A percentile compares a stretch with the other conserved stretches of the same genome.
phyloP scores from a whole-genome alignment of 2,113 vertebrate species.

The Chaetura pelagica region DNA sequence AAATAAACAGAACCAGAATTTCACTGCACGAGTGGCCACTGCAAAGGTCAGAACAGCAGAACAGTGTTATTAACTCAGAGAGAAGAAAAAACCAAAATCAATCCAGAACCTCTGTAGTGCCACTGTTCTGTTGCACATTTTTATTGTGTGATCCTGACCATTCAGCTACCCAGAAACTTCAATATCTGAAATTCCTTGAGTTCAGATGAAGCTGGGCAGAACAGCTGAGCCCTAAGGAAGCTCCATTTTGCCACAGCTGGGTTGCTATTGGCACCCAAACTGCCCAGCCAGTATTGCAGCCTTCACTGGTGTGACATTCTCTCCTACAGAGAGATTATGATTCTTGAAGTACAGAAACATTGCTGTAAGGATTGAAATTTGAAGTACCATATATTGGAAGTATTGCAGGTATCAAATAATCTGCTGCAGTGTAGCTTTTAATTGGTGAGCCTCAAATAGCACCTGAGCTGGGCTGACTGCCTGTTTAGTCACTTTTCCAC shows the following conservation, averaged over 20 bases:
- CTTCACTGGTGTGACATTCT: accelerated
- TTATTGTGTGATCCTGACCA: background rate
- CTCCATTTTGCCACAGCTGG: background rate
- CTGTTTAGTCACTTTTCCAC: background rate
- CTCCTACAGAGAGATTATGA: accelerated
- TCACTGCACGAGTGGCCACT: background rate
- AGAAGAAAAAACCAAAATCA: too few relatives aligned
- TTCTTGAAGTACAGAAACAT: background rate
- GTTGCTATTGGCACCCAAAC: background rate
- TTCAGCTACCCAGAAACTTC: background rate
- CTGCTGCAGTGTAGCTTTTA: background rate
- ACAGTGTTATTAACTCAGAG: background rate
- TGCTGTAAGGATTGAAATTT: background rate
- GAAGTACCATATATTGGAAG: too few relatives aligned
- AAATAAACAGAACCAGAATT: background rate
- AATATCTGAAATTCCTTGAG: background rate
- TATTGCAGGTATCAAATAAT: background rate
- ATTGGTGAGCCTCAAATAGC: background rate
- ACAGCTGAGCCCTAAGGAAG: background rate
- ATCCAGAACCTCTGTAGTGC: background rate
- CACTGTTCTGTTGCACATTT: background rate
- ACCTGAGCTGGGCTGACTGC: background rate
- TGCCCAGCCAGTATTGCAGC: background rate
- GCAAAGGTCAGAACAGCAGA: background rate
- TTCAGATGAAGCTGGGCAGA: background rate